Base-by-base conservation (phyloP, 2,113 vertebrate genomes). In the Anolis sagrei region DNA sequence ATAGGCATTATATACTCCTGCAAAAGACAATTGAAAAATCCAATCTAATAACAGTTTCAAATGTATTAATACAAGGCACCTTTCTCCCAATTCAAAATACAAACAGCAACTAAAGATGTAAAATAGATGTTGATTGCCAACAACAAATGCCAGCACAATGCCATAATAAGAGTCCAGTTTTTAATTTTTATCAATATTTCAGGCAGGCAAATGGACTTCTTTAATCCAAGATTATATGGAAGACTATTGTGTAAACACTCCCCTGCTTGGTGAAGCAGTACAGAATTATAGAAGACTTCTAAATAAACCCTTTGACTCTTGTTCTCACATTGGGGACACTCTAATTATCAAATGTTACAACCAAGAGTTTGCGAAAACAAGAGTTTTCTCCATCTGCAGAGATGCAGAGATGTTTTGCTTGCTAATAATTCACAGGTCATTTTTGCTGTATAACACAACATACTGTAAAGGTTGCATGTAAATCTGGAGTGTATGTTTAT, bases 401-500 rank as follows among this genome's bases (percentile, higher is more conserved):
- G 14, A 0, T 44, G 68, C 27, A 88, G 90, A 9, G 70, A 34
- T 83, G 58, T 58, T 9, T 70, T 62, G 76, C 87, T 78, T 89
- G 7, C 68, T 72, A 89, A 16, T 44, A 83, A 89, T 74, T 72
- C 76, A 72, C 73, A 87, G 13, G 34, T 64, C 51, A 29, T 1
- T 27, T 34, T 88, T 18, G 2, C 70, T 58, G 86, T 77, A 21
- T 70, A 79, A 49, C 54, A 85, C 75, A 74, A 83, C 62, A 85
- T 68, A 74, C 83, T 5, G 39, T 83, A 84, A 87, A 44, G 27
- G 68, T 48, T 68, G 27, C 66, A 9, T 88, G 61, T 61, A 86
- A 74, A 70, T 48, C 16, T 66, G 83, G 11, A 16, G 4, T 84
- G 7, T 6, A 5, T 76, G 91, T 88, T 64, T 86, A 51, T 89